phyloP scores from a whole-genome alignment of 2,888 invertebrate species.

The Erebia epiphron region DNA sequence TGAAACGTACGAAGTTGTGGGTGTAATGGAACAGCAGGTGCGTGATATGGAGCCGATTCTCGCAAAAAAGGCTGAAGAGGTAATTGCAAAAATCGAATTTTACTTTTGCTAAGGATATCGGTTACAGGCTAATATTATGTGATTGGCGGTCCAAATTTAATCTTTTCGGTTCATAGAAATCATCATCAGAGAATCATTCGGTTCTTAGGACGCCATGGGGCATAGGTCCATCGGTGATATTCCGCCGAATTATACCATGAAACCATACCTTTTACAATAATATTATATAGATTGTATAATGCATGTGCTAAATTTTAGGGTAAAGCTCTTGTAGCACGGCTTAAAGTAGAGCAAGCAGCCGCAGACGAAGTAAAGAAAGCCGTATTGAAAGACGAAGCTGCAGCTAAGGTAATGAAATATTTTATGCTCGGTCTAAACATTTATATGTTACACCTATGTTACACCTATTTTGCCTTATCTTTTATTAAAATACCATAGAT shows the following conservation, averaged over 20 bases:
- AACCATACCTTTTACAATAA: too few relatives aligned
- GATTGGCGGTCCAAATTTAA: too few relatives aligned
- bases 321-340: conserved; percentile 87
- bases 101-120: too few relatives aligned
- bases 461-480: background rate
- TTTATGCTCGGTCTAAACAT: background rate
- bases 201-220: too few relatives aligned
- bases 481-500: conserved; percentile 64
- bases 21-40: conserved; percentile 92
- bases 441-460: too few relatives aligned
- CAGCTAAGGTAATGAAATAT: conserved; percentile 85
- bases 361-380: conserved; percentile 91
- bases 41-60: conserved; percentile 91
- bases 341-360: conserved; percentile 90
- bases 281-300: too few relatives aligned
- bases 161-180: too few relatives aligned
- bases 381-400: conserved; percentile 92
- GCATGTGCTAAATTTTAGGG: conserved; percentile 61
- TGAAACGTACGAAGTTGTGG: conserved; percentile 91
- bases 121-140: too few relatives aligned
- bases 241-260: too few relatives aligned
- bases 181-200: too few relatives aligned
- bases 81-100: conserved; percentile 5
- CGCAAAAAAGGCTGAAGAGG: conserved; percentile 88
- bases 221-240: too few relatives aligned